These are phyloP conservation scores for Tuta absoluta DNA, from an alignment of 2,888 invertebrate species.

Conservation along the genomic window DNA sequence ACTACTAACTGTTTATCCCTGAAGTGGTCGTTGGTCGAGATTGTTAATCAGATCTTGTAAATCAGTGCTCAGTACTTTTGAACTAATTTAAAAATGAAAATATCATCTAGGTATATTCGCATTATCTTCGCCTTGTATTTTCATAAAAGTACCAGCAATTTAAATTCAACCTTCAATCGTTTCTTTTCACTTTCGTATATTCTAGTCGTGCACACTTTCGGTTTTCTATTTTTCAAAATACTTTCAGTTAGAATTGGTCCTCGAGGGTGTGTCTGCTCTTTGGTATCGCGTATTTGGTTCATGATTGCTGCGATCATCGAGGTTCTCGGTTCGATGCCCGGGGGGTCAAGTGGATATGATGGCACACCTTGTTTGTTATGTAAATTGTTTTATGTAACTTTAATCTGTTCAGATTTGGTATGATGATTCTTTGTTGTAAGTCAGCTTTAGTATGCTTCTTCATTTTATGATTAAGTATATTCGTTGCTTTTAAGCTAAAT, in stretches of 20 bases:
- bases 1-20: too few species aligned
- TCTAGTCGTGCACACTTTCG: conserved; percentile 1
- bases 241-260: background rate
- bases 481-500: too few species aligned
- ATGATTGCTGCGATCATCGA: conserved; percentile 53
- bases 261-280: conserved; percentile 43
- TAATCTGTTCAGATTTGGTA: background rate
- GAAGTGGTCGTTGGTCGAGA: too few species aligned
- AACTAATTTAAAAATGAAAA: too few species aligned
- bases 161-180: background rate
- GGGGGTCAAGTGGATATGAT: conserved; percentile 40
- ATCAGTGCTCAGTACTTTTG: too few species aligned
- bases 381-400: conserved; percentile 38
- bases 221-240: conserved; percentile 8
- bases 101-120: background rate
- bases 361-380: conserved; percentile 38
- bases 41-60: too few species aligned
- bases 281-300: conserved; percentile 60
- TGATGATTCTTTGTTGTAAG: background rate
- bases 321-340: conserved; percentile 45
- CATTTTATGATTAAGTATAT: too few species aligned
- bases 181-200: background rate
- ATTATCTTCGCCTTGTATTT: background rate
- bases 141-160: background rate
- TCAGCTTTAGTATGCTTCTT: background rate